These are phyloP conservation scores for Nomada ruficornis DNA, from an alignment of 2,888 invertebrate genomes.

Conservation along the genomic window DNA sequence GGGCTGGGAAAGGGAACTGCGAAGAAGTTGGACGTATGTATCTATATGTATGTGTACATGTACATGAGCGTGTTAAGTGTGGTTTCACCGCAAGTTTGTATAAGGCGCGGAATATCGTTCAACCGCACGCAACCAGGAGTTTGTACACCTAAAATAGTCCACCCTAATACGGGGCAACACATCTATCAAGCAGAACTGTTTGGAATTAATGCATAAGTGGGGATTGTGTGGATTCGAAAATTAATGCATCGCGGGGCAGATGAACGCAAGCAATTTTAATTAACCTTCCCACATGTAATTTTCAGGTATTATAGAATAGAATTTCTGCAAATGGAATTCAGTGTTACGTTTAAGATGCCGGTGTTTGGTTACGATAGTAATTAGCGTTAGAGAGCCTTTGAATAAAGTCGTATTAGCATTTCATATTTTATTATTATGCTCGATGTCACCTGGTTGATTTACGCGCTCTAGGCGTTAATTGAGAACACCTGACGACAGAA, in stretches of 20 bases:
- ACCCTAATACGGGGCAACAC: conserved; percentile 72
- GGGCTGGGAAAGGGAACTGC: conserved; percentile 14
- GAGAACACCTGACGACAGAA: background rate
- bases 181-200: conserved; percentile 69
- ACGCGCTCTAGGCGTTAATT: conserved; percentile 12
- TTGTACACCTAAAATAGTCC: conserved; percentile 64
- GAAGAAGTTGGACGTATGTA: background rate
- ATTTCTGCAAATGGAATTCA: background rate
- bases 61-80: conserved; percentile 63
- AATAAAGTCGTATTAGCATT: conserved; percentile 37
- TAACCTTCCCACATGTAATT: no score
- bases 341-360: conserved; percentile 27
- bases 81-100: conserved; percentile 70
- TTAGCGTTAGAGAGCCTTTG: conserved; percentile 14
- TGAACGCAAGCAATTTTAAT: no score
- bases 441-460: conserved; percentile 4
- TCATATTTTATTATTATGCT: conserved; percentile 15
- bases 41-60: background rate
- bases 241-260: no score
- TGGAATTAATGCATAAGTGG: conserved; percentile 27
- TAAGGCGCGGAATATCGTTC: conserved; percentile 69
- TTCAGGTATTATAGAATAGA: no score
- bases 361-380: conserved; percentile 20
- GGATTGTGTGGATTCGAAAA: background rate
- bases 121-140: conserved; percentile 68